A percentile compares a stretch with the other conserved stretches of the same genome.
Conservation (phyloP, 92 coral and sea anemone genomes). For the Epizoanthus stellaris region DNA sequence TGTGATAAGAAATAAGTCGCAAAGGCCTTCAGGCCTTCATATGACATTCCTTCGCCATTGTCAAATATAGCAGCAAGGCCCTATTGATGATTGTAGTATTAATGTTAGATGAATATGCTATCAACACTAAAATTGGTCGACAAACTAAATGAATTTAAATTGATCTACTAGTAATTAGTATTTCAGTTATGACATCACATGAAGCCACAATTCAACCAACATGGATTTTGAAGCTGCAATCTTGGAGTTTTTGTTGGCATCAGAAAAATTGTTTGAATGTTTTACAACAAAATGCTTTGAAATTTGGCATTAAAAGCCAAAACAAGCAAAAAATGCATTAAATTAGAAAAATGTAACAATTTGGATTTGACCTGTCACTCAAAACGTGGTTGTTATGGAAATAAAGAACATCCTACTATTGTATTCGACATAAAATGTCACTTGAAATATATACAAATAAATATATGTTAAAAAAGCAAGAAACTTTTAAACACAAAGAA, state of each 20-base stretch:
- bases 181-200: neutral
- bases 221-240: too few relatives aligned
- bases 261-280: neutral
- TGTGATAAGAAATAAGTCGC: constrained; percentile 90
- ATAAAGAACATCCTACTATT: too few relatives aligned
- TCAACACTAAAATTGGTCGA: neutral
- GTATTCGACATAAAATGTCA: too few relatives aligned
- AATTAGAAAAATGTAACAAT: too few relatives aligned
- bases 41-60: constrained; percentile 92
- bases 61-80: constrained; percentile 82
- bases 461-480: too few relatives aligned
- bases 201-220: neutral
- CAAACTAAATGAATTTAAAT: neutral
- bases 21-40: constrained; percentile 88
- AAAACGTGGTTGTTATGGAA: too few relatives aligned
- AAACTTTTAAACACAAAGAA: too few relatives aligned
- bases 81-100: constrained; percentile 31
- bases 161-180: neutral
- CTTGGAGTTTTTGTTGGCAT: neutral
- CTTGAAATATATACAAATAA: too few relatives aligned
- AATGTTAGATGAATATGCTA: neutral
- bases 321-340: too few relatives aligned
- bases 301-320: too few relatives aligned
- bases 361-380: too few relatives aligned
- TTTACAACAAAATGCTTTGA: too few relatives aligned